A percentile compares a stretch with the other conserved stretches of the same genome.
Conservation (phyloP, 2,888 invertebrate species). For the Drosophila melanosoma region DNA sequence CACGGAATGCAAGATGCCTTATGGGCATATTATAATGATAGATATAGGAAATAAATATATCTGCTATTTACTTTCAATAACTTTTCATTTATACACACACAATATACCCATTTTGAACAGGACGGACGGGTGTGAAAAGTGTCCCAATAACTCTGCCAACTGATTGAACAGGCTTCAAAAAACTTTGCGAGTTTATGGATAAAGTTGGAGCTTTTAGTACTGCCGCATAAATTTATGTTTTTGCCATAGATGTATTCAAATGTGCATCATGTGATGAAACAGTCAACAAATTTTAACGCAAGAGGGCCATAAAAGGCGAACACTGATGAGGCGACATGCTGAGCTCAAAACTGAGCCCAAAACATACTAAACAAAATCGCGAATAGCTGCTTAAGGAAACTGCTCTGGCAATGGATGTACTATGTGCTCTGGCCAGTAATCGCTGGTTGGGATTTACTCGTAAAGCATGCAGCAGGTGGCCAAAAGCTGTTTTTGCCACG, state of each 20-base stretch:
- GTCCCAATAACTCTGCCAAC: slow-evolving; percentile 34
- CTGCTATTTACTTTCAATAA: not conserved
- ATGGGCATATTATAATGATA: not conserved
- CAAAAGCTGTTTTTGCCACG: slow-evolving; percentile 43
- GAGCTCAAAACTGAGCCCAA: slow-evolving; percentile 33
- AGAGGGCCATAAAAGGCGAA: slow-evolving; percentile 45
- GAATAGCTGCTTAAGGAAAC: slow-evolving; percentile 26
- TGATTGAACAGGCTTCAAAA: slow-evolving; percentile 48
- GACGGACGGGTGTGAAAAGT: slow-evolving; percentile 10
- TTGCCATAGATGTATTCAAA: slow-evolving; percentile 56
- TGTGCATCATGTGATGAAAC: slow-evolving; percentile 36
- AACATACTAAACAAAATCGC: not conserved
- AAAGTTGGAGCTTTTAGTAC: slow-evolving; percentile 53
- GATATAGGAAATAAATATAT: not conserved
- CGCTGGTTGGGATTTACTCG: slow-evolving; percentile 26
- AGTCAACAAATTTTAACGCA: slow-evolving; percentile 45
- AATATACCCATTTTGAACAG: slow-evolving; percentile 1
- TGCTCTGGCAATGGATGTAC: slow-evolving; percentile 24
- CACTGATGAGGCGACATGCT: slow-evolving; percentile 46
- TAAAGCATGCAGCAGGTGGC: slow-evolving; percentile 75
- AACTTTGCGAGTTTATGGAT: slow-evolving; percentile 54
- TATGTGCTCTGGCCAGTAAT: slow-evolving; percentile 17
- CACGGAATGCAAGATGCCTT: not conserved
- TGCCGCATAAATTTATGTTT: slow-evolving; percentile 41
- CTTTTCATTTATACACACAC: not conserved